Base-by-base conservation (phyloP, 1,140 invertebrate genomes). In the Polypedilum pembai region DNA sequence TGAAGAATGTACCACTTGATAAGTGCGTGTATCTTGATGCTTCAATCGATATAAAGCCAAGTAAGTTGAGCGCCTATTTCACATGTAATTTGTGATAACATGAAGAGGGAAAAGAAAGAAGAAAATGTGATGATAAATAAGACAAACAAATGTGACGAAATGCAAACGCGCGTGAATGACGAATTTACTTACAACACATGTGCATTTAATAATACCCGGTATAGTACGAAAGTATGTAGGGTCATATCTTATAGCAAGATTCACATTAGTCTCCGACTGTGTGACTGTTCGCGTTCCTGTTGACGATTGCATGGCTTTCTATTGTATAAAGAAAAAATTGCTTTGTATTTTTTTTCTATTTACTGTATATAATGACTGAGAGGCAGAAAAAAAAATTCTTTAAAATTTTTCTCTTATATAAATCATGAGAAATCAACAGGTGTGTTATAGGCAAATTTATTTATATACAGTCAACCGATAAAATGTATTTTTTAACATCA, bases 41-140 rank as follows among this genome's bases (percentile, higher is more conserved):
- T 76, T 89, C 87, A 33, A 93, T 89, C 79, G 90, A 93, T 75
- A 96, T 94, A 81, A 96, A 94, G 7, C 92, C 92, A 18, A 95
- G 78, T 18, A 96, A 81, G 83, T 90, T 90, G 73, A 91, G 80
- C 0, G 88, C 80, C 94, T 96, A 83, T 17, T 72, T 78, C 77
- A 76, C 75, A 77, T n/a, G 20, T 33, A 33, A 33, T 33, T 3
- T 3, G 24, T 33, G 24, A 33, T 33, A 33, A 33, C n/a, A n/a
- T n/a, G n/a, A n/a, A n/a, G n/a, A n/a, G n/a, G n/a, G n/a, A n/a
- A n/a, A n/a, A n/a, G n/a, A 33, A 33, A 33, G 24, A 33, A 5
- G 5, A 33, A 33, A 33, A 3, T 33, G 24, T 33, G 24, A 33
- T 33, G 24, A 33, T 33, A 5, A 33, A 33, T 33, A 33, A 3